These are phyloP conservation scores for Trileptium ribeirensis DNA, from an alignment of 2,888 invertebrate species.

Conservation along the genomic window DNA sequence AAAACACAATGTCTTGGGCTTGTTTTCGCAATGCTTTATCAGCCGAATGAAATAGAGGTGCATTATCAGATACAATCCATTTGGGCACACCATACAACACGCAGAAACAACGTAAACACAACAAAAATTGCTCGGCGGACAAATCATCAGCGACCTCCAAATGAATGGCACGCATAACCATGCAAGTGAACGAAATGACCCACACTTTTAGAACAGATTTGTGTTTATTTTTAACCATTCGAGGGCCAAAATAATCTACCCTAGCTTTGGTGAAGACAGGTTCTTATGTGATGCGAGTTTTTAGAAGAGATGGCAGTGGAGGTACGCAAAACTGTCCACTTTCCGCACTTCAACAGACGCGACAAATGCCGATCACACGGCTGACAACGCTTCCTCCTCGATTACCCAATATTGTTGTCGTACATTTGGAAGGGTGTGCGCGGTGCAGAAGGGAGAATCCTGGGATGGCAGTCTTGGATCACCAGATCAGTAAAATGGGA, in stretches of 20 bases:
- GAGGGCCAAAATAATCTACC: conserved; percentile 12
- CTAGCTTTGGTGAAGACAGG: not conserved
- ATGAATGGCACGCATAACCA: conserved; percentile 20
- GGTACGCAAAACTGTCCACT: not conserved
- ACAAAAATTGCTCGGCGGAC: conserved; percentile 45
- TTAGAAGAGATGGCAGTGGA: not conserved
- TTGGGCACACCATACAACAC: conserved; percentile 44
- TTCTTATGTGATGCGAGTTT: not conserved
- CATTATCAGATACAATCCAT: conserved; percentile 51
- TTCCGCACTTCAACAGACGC: not conserved
- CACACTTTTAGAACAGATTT: conserved; percentile 34
- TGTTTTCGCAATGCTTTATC: conserved; percentile 43
- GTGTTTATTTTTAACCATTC: conserved; percentile 19
- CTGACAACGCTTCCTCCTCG: not conserved
- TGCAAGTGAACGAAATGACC: conserved; percentile 19
- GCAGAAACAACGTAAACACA: conserved; percentile 47
- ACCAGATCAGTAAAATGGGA: not conserved
- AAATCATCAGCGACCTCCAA: conserved; percentile 41
- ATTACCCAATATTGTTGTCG: conserved; percentile 4
- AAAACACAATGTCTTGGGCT: conserved; percentile 17
- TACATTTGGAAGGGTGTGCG: not conserved
- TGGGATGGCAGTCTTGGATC: not conserved
- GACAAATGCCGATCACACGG: not conserved
- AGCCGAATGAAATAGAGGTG: conserved; percentile 50
- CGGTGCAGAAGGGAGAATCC: not conserved